Evolutionary conservation across 2,888 invertebrate species (phyloP).

Genomic region (Heteromurus nitidus): DNA sequence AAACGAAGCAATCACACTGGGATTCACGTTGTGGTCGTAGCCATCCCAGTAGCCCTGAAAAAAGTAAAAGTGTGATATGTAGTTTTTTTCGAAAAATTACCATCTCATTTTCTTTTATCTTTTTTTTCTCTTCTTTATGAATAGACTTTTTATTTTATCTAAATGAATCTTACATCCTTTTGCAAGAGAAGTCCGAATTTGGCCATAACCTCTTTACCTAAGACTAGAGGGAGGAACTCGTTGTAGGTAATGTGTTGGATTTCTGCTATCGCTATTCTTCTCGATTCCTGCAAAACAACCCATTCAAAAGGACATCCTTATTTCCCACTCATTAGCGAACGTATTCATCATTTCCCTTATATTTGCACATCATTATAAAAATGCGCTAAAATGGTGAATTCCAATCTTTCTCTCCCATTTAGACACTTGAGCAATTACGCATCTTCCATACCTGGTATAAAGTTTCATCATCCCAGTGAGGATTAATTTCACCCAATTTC

Average conservation of each 20-base stretch:
- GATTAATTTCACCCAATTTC: conserved; percentile 86
- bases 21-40: conserved; percentile 89
- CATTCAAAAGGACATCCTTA: no score
- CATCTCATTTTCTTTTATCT: background rate
- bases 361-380: no score
- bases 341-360: no score
- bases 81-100: background rate
- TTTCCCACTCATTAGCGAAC: no score
- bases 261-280: conserved; percentile 89
- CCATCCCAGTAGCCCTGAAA: conserved; percentile 86
- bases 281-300: conserved; percentile 85
- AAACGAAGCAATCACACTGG: conserved; percentile 91
- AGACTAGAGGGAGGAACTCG: conserved; percentile 90
- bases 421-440: background rate
- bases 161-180: conserved; percentile 80
- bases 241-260: conserved; percentile 94
- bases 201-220: conserved; percentile 93
- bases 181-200: conserved; percentile 90
- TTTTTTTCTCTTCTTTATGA: background rate
- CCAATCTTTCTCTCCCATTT: background rate
- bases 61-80: background rate
- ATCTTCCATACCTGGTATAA: conserved; percentile 82
- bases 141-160: background rate
- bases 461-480: conserved; percentile 95
- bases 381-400: no score